Percentiles rank a stretch among this genome's conserved stretches.
These are phyloP conservation scores for Chelonus insularis DNA, from an alignment of 1,140 invertebrate genomes.

Conservation along the genomic window DNA sequence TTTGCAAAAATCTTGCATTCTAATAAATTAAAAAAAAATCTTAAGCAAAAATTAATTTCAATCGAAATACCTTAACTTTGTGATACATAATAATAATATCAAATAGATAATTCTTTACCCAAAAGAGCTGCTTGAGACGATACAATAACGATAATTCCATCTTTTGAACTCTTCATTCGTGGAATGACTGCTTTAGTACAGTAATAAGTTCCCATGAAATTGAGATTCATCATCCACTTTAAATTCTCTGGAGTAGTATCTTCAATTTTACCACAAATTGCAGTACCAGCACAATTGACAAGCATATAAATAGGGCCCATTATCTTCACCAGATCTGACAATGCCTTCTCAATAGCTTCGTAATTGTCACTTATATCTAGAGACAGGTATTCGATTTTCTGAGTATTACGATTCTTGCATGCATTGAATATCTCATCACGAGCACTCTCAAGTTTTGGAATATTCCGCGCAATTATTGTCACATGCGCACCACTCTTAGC, in stretches of 20 bases:
- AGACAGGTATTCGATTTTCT: conserved; percentile 71
- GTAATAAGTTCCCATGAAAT: conserved; percentile 74
- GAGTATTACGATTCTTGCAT: conserved; percentile 52
- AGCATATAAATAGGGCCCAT: conserved; percentile 84
- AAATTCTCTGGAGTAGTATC: conserved; percentile 75
- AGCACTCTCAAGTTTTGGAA: conserved; percentile 67
- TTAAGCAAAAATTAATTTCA: not conserved
- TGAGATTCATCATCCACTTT: conserved; percentile 71
- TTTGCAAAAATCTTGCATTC: no score
- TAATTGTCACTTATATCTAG: conserved; percentile 75
- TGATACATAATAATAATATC: no score
- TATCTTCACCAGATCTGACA: conserved; percentile 66
- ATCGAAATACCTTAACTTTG: no score
- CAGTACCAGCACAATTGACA: conserved; percentile 88
- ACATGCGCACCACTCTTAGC: conserved; percentile 82
- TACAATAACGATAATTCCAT: conserved; percentile 82
- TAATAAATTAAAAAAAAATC: no score
- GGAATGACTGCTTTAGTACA: conserved; percentile 71
- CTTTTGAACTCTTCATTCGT: conserved; percentile 71
- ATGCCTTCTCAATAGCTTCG: conserved; percentile 64
- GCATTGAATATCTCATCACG: conserved; percentile 41
- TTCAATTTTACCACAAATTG: conserved; percentile 80
- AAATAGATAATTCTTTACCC: no score
- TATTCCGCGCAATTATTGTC: conserved; percentile 84
- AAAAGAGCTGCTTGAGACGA: conserved; percentile 89